Conservation (phyloP, 2,888 invertebrate species). For the Idaea dimidiata region DNA sequence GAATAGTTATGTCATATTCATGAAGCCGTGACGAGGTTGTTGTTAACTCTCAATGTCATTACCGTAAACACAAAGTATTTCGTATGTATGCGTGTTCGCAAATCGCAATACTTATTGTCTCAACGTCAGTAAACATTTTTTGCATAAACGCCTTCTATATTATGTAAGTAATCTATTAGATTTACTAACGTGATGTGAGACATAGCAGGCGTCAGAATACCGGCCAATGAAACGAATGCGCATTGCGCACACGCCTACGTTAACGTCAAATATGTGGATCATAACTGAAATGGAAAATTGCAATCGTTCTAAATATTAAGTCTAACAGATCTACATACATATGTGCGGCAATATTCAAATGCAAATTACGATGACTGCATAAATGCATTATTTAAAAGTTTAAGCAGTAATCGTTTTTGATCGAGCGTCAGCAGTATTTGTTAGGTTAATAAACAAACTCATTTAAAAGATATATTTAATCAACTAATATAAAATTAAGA, state of each 20-base stretch:
- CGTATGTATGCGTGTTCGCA: not conserved
- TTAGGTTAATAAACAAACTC: not conserved
- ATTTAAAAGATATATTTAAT: not conserved
- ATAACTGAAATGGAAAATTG: slow-evolving; percentile 18
- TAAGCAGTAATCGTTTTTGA: not conserved
- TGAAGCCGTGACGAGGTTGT: slow-evolving; percentile 33
- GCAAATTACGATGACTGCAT: not conserved
- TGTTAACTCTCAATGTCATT: slow-evolving; percentile 35
- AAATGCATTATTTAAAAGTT: not conserved
- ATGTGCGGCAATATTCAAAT: not conserved
- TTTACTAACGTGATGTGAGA: not conserved
- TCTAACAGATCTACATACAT: not conserved
- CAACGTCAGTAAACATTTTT: not conserved
- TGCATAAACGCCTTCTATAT: not conserved
- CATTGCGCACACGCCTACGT: not conserved
- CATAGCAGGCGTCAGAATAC: slow-evolving; percentile 3
- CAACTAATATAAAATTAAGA: not conserved
- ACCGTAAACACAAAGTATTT: slow-evolving; percentile 19
- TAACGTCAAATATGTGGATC: slow-evolving; percentile 15
- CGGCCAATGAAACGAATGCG: not conserved
- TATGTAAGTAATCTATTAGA: not conserved
- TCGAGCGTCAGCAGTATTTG: not conserved
- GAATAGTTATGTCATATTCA: slow-evolving; percentile 29
- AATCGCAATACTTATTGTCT: not conserved
- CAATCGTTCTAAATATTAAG: slow-evolving; percentile 3